Evolutionary conservation across 2,888 invertebrate species (phyloP).

Genomic region (Folsomia candida): DNA sequence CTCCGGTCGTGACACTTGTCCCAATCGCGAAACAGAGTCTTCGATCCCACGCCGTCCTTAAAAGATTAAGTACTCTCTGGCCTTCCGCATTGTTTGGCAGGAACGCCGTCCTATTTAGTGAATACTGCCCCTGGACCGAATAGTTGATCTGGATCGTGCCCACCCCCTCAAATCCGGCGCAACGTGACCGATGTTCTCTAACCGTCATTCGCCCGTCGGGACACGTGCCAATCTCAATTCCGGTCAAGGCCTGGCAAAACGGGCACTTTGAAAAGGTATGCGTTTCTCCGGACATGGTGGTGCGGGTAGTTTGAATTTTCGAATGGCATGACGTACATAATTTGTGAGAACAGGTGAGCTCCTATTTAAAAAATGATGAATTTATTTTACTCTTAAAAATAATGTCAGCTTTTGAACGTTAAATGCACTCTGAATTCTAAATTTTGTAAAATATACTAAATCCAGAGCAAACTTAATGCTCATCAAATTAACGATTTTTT

Average conservation of each 20-base stretch:
- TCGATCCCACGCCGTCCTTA: constrained; percentile 8
- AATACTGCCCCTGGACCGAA: neutral
- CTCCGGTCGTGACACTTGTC: neutral
- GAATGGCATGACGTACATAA: neutral
- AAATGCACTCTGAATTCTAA: no score
- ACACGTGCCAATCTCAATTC: constrained; percentile 10
- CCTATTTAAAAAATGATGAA: no score
- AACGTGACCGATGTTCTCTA: neutral
- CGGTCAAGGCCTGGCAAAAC: neutral
- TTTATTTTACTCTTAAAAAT: no score
- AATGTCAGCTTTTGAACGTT: no score
- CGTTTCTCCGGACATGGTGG: constrained; percentile 8
- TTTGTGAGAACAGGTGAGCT: constrained; percentile 5
- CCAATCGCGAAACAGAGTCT: neutral
- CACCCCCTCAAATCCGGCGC: neutral
- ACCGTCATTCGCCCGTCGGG: constrained; percentile 14
- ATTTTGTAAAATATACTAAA: no score
- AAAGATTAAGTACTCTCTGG: neutral
- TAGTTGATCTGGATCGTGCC: neutral
- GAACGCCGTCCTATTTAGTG: constrained; percentile 5
- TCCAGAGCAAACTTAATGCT: no score
- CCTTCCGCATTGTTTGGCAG: constrained; percentile 5
- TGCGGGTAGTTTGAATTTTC: neutral
- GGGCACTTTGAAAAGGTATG: constrained; percentile 7
- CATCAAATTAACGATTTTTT: no score